phyloP scores from a whole-genome alignment of 2,888 invertebrate genomes.

The Phalera bucephala region DNA sequence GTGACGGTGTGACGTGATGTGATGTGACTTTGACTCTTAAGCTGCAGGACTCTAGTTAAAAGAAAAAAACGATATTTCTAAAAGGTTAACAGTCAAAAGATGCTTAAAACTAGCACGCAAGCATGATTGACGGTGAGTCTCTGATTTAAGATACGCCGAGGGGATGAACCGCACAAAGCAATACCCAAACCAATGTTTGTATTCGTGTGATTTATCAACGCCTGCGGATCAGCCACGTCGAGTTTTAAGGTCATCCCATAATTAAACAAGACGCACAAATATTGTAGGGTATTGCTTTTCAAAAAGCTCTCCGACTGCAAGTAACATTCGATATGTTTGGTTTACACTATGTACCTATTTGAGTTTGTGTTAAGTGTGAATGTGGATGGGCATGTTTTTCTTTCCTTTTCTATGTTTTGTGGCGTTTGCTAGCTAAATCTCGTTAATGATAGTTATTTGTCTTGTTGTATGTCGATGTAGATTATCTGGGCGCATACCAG shows the following conservation, averaged over 20 bases:
- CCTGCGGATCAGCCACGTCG: slow-evolving; percentile 58
- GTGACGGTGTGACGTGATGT: too few relatives aligned
- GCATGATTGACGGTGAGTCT: slow-evolving; percentile 29
- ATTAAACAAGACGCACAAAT: slow-evolving; percentile 44
- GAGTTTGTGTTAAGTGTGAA: slow-evolving; percentile 5
- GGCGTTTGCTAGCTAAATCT: background rate
- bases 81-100: too few relatives aligned
- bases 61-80: too few relatives aligned
- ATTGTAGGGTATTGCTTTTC: slow-evolving; percentile 29
- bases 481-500: too few relatives aligned
- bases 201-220: slow-evolving; percentile 73
- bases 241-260: slow-evolving; percentile 54
- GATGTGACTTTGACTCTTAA: too few relatives aligned
- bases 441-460: background rate
- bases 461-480: background rate
- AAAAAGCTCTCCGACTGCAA: slow-evolving; percentile 11
- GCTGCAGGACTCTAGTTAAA: too few relatives aligned
- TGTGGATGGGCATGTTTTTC: slow-evolving; percentile 4
- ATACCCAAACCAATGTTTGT: slow-evolving; percentile 56
- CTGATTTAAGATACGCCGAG: slow-evolving; percentile 35
- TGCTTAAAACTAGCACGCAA: too few relatives aligned
- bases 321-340: slow-evolving; percentile 13
- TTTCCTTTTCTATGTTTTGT: background rate
- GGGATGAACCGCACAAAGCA: slow-evolving; percentile 23
- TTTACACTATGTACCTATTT: slow-evolving; percentile 4